Base-by-base conservation (phyloP, 1,140 invertebrate genomes). In the Protaetia brevitarsis region DNA sequence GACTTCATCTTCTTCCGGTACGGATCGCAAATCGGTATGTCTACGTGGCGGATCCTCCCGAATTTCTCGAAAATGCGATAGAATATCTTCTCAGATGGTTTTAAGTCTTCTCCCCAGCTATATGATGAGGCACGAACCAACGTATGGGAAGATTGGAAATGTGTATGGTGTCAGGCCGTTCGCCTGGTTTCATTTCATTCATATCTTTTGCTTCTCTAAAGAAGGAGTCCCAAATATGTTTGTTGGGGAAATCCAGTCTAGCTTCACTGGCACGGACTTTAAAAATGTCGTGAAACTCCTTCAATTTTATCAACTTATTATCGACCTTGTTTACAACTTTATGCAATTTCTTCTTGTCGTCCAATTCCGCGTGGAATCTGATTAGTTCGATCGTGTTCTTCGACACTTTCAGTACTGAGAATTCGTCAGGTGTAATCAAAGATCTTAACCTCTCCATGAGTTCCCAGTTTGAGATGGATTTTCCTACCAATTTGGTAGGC, bases 141-240 rank as follows among this genome's bases (percentile, higher is more conserved):
- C 89, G 87, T 26, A 88, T 85, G 0, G 92, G 92, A 30, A 95
- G 76, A 75, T 92, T 89, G 2, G 81, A 80, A 64, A 99, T 82
- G 73, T 97, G 89, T 62, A 99, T 84, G 0, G 96, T 98, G 72
- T 99, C 96, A 0, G 96, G 95, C 65, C 96, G 81, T 78, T 98
- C 94, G 1, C 96, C 96, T 6, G 94, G 85, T 78, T 95, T 97
- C 86, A 97, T 90, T 82, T 98, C 96, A 77, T 99, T 94, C 94
- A 98, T 97, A 72, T 96, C 89, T 74, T 90, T 91, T 0, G 92
- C 91, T 82, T 98, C 95, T 51, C 95, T 85, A 77, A 98, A 99
- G 78, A 93, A 98, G 0, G 93, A 90, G 76, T 98, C 95, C 96
- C 96, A 98, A 58, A 92, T 87, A 76, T 97, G 93, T 28, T 92